phyloP scores from a whole-genome alignment of 2,113 vertebrate genomes.

The Desmodus rotundus region DNA sequence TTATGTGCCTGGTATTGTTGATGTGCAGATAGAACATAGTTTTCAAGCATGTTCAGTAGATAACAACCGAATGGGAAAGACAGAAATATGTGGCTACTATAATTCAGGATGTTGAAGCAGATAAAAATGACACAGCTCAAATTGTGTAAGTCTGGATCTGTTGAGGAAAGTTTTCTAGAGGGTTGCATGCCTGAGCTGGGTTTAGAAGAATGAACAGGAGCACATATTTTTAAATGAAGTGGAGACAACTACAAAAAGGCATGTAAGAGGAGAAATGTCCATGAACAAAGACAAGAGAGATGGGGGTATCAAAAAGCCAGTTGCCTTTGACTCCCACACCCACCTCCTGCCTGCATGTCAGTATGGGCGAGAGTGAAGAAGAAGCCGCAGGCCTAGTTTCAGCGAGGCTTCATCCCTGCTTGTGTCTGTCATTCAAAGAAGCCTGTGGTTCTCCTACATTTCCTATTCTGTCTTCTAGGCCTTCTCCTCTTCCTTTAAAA shows the following conservation, averaged over 20 bases:
- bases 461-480: not conserved
- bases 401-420: not conserved
- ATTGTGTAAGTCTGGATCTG: no score
- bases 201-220: not conserved
- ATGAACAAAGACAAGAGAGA: not conserved
- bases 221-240: not conserved
- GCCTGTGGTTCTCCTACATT: not conserved
- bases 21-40: not conserved
- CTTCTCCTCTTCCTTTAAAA: not conserved
- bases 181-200: not conserved
- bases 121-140: not conserved
- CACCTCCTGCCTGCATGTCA: not conserved
- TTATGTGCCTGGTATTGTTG: not conserved
- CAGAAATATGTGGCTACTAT: not conserved
- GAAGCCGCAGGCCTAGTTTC: not conserved
- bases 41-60: not conserved
- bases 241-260: not conserved
- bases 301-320: not conserved
- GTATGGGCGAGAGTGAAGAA: not conserved
- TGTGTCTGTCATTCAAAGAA: not conserved
- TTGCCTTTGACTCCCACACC: not conserved
- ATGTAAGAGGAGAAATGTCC: not conserved
- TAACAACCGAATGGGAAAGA: not conserved
- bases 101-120: not conserved
- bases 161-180: not conserved